Evolutionary conservation across 1,140 invertebrate genomes (phyloP).

Genomic region (Plodia interpunctella): DNA sequence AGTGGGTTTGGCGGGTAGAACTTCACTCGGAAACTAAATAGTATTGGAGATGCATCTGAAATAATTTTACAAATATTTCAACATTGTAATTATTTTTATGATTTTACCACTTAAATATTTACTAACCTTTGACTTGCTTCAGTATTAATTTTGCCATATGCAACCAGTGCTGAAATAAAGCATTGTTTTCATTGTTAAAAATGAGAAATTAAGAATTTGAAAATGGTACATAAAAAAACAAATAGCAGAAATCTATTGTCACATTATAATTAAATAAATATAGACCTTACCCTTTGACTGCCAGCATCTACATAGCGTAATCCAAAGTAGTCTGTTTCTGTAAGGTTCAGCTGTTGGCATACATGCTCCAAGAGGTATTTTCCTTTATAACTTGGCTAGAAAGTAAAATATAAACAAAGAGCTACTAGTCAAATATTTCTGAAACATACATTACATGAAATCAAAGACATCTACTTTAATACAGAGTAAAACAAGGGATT

Average conservation of each 20-base stretch:
- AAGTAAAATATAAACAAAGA: slow-evolving; percentile 33
- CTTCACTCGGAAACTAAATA: slow-evolving; percentile 95
- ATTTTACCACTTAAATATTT: background rate
- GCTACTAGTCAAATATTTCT: background rate
- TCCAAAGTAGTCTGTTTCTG: slow-evolving; percentile 98
- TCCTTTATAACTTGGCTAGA: slow-evolving; percentile 94
- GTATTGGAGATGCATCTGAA: slow-evolving; percentile 89
- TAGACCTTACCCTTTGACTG: slow-evolving; percentile 92
- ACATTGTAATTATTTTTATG: background rate
- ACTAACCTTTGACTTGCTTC: slow-evolving; percentile 95
- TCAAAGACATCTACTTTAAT: too few relatives aligned
- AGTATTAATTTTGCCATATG: slow-evolving; percentile 95
- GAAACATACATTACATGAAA: too few relatives aligned
- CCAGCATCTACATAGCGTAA: slow-evolving; percentile 94
- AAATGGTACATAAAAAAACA: too few relatives aligned
- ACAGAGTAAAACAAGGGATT: too few relatives aligned
- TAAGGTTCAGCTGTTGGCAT: slow-evolving; percentile 94
- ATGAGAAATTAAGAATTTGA: too few relatives aligned
- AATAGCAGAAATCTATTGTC: too few relatives aligned
- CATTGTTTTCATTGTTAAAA: too few relatives aligned
- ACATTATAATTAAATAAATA: background rate
- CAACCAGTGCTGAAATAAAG: slow-evolving; percentile 94
- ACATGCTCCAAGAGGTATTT: slow-evolving; percentile 95
- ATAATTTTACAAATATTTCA: slow-evolving; percentile 23
- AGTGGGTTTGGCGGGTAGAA: slow-evolving; percentile 95